A percentile compares a stretch with the other conserved stretches of the same genome.
Evolutionary conservation across 2,888 invertebrate species (phyloP).

Genomic region (Drosophila hamatofila): DNA sequence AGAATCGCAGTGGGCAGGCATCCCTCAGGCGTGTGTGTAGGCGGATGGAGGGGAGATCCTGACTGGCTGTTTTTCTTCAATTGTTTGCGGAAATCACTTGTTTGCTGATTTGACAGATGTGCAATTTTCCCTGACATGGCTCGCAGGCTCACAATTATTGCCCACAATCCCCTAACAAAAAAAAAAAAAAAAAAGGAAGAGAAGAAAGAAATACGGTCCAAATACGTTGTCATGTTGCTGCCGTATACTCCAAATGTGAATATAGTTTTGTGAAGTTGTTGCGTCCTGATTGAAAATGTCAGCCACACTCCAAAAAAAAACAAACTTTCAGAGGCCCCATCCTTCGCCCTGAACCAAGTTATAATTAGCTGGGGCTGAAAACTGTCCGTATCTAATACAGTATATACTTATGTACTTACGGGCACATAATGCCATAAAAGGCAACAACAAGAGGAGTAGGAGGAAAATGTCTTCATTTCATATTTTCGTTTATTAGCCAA

Average conservation of each 20-base stretch:
- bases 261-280: constrained; percentile 40
- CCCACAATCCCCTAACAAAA: constrained; percentile 8
- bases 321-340: constrained; percentile 24
- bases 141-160: constrained; percentile 53
- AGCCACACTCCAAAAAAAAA: constrained; percentile 55
- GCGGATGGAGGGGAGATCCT: constrained; percentile 28
- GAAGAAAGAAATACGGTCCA: constrained; percentile 11
- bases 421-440: constrained; percentile 49
- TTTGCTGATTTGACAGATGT: constrained; percentile 82
- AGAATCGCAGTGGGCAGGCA: constrained; percentile 28
- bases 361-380: constrained; percentile 66
- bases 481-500: constrained; percentile 80
- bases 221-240: constrained; percentile 28
- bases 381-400: constrained; percentile 10
- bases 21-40: constrained; percentile 13
- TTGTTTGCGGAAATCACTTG: constrained; percentile 82
- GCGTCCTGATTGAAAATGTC: constrained; percentile 75
- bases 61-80: constrained; percentile 76
- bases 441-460: constrained; percentile 7
- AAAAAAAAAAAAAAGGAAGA: not conserved
- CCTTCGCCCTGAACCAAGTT: constrained; percentile 16
- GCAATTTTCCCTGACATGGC: constrained; percentile 79
- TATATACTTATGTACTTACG: constrained; percentile 21
- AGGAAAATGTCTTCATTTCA: constrained; percentile 48
- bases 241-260: constrained; percentile 15